Percentiles rank a stretch among this genome's conserved stretches.
These are phyloP conservation scores for Leptodactylus fallax DNA, from an alignment of 2,797 vertebrate species.

Conservation along the genomic window DNA sequence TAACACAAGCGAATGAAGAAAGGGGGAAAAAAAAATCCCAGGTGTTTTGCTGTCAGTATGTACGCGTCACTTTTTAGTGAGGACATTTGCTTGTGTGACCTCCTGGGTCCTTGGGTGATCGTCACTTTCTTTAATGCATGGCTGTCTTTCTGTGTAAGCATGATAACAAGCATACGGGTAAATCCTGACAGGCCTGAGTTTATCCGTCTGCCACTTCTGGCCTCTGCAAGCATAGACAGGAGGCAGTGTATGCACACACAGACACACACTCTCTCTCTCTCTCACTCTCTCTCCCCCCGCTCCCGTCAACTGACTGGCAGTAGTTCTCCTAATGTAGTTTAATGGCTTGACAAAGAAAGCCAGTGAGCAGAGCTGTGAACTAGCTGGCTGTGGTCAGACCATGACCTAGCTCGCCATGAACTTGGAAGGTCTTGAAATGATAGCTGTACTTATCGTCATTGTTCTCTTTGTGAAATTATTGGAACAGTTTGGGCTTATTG, in stretches of 20 bases:
- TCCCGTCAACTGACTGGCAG: slow-evolving; percentile 72
- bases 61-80: slow-evolving; percentile 51
- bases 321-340: slow-evolving; percentile 80
- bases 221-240: slow-evolving; percentile 67
- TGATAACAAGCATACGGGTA: slow-evolving; percentile 69
- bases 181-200: slow-evolving; percentile 68
- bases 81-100: slow-evolving; percentile 64
- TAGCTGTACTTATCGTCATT: slow-evolving; percentile 92
- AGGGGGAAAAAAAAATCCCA: slow-evolving; percentile 48
- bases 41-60: slow-evolving; percentile 60
- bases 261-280: slow-evolving; percentile 63
- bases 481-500: slow-evolving; percentile 96
- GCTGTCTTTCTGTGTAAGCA: slow-evolving; percentile 65
- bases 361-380: slow-evolving; percentile 72
- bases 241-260: slow-evolving; percentile 65
- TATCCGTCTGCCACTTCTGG: slow-evolving; percentile 70
- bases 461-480: slow-evolving; percentile 95
- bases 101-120: slow-evolving; percentile 64
- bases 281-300: slow-evolving; percentile 57
- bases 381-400: slow-evolving; percentile 77
- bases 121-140: slow-evolving; percentile 65
- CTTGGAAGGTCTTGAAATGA: slow-evolving; percentile 98
- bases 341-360: slow-evolving; percentile 81
- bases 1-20: slow-evolving; percentile 50
- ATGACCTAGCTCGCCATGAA: slow-evolving; percentile 92